Evolutionary conservation across 2,797 vertebrate genomes (phyloP), one percentile per base, ranked within the genome.

Genomic region (Sebastolobus alascanus): DNA sequence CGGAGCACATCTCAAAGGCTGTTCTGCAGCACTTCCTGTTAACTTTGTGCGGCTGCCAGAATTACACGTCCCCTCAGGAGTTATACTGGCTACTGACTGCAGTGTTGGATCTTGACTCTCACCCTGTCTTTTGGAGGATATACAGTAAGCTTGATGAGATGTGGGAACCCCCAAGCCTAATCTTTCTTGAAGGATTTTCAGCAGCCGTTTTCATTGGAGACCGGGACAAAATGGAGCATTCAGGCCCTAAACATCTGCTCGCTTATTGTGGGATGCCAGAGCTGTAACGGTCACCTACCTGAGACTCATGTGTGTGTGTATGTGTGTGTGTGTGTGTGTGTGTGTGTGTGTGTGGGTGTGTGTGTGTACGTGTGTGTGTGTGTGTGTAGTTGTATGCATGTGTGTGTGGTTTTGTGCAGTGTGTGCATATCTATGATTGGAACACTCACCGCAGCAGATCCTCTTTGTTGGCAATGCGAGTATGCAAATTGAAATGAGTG

Each of bases 201-300:
- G 81, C 87, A 90, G 88, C 63, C 70, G 65, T 90, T 91, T 81
- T 86, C 86, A 78, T 74, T 29, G 77, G 89, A 90, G 84, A 89
- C 70, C 2, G 14, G 67, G 77, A 89, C 87, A 84, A 90, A 90
- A 80, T 86, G 20, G 83, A 85, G 79, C 82, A 83, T 85, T 90
- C 85, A 79, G 75, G 79, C 86, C 87, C 89, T n/a, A 56, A 93
- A 93, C 93, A 94, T 94, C 94, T 95, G 95, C 79, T 93, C 75
- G 31, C 75, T 87, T 61, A 76, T 40, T 86, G 68, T 31, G 14
- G 77, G 77, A 85, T 83, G 88, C 86, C 83, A 92, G 72, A 33
- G 61, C 84, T 71, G 69, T 12, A 73, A 65, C 38, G 69, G 89
- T 89, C 87, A 90, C 75, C 85, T 89, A 71, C 81, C 75, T 77